Conservation (phyloP, 2,888 invertebrate species). For the Cerastoderma edule region DNA sequence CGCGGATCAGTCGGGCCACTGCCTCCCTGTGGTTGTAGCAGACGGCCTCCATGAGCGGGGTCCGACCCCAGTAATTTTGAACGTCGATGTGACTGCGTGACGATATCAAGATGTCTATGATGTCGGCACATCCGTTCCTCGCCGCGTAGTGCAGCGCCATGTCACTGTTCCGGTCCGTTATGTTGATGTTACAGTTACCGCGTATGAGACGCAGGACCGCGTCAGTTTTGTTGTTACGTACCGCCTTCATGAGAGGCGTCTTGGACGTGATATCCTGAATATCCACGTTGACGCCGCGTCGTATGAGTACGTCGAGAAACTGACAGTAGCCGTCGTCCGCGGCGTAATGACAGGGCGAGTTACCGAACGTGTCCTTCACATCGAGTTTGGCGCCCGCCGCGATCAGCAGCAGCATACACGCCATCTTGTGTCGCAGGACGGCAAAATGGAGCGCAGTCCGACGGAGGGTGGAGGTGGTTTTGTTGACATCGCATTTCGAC, state of each 20-base stretch:
- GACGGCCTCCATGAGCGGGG: slow-evolving; percentile 83
- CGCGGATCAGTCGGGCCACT: slow-evolving; percentile 77
- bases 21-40: slow-evolving; percentile 83
- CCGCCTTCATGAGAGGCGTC: slow-evolving; percentile 83
- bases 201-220: slow-evolving; percentile 80
- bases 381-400: slow-evolving; percentile 82
- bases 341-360: slow-evolving; percentile 83
- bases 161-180: slow-evolving; percentile 82
- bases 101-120: slow-evolving; percentile 80
- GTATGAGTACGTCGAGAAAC: slow-evolving; percentile 81
- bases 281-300: slow-evolving; percentile 81
- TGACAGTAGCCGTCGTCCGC: slow-evolving; percentile 83
- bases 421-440: slow-evolving; percentile 83
- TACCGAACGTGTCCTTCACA: slow-evolving; percentile 83
- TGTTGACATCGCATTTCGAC: slow-evolving; percentile 82
- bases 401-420: slow-evolving; percentile 81
- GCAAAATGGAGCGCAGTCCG: slow-evolving; percentile 83
- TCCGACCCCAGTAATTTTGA: slow-evolving; percentile 83
- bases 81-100: slow-evolving; percentile 82
- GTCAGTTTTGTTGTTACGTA: slow-evolving; percentile 82
- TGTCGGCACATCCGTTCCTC: slow-evolving; percentile 81
- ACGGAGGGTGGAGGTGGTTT: slow-evolving; percentile 80
- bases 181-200: slow-evolving; percentile 80
- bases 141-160: slow-evolving; percentile 83
- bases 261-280: slow-evolving; percentile 83